Conservation (phyloP, 2,113 vertebrate species). For the Enhydra lutris region DNA sequence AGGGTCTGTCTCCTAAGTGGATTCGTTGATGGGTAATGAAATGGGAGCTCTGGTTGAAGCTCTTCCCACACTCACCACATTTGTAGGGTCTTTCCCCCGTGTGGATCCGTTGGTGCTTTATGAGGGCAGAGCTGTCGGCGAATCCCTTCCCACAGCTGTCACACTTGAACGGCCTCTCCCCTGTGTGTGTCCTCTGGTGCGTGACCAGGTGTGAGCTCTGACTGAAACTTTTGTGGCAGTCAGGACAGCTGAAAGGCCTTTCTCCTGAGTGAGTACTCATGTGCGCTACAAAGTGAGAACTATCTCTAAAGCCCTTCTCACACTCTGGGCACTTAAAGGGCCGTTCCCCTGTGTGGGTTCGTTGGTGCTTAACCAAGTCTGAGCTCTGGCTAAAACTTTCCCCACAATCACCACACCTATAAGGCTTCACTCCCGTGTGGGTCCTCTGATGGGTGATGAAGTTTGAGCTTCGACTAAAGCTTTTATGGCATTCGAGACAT, state of each 20-base stretch:
- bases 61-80: slow-evolving; percentile 53
- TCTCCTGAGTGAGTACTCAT: slow-evolving; percentile 67
- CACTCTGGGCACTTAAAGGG: slow-evolving; percentile 54
- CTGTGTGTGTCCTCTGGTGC: slow-evolving; percentile 66
- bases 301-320: slow-evolving; percentile 57
- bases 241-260: slow-evolving; percentile 61
- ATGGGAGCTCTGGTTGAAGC: slow-evolving; percentile 68
- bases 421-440: slow-evolving; percentile 37
- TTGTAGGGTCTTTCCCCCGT: slow-evolving; percentile 42
- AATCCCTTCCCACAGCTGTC: slow-evolving; percentile 61
- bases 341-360: slow-evolving; percentile 30
- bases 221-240: slow-evolving; percentile 66
- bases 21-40: slow-evolving; percentile 54
- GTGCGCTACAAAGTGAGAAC: slow-evolving; percentile 62
- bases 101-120: slow-evolving; percentile 64
- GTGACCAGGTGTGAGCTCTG: slow-evolving; percentile 64
- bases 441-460: slow-evolving; percentile 53
- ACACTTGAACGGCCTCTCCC: slow-evolving; percentile 63
- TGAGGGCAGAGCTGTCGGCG: slow-evolving; percentile 55
- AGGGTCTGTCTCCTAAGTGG: slow-evolving; percentile 65
- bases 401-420: background rate
- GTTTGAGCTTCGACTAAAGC: slow-evolving; percentile 50
- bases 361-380: slow-evolving; percentile 18
- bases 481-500: slow-evolving; percentile 29
- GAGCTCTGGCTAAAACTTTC: slow-evolving; percentile 59